Evolutionary conservation across 2,888 invertebrate species (phyloP).

Genomic region (Calephelis perditalis): DNA sequence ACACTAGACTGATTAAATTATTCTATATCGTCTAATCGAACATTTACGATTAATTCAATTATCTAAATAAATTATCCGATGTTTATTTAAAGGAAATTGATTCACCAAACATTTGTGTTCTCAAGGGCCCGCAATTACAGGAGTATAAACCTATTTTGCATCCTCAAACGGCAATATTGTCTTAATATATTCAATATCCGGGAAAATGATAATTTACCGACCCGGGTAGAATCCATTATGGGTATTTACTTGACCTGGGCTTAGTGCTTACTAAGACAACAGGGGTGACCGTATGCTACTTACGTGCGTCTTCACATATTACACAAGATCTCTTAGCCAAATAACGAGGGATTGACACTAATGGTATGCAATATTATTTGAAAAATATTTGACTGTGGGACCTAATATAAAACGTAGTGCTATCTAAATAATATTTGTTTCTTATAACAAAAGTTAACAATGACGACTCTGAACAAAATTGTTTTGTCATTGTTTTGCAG

Average conservation of each 20-base stretch:
- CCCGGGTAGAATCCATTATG: constrained; percentile 74
- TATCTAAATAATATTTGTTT: too few relatives aligned
- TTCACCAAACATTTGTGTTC: constrained; percentile 16
- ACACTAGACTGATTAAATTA: too few relatives aligned
- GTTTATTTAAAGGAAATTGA: constrained; percentile 13
- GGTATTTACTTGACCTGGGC: constrained; percentile 77
- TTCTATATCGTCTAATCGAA: background rate
- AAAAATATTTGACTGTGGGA: too few relatives aligned
- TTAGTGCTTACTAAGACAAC: constrained; percentile 78
- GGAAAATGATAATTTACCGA: constrained; percentile 71
- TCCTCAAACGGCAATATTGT: constrained; percentile 58
- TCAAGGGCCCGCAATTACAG: constrained; percentile 51
- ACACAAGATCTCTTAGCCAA: constrained; percentile 25
- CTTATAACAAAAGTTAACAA: too few relatives aligned
- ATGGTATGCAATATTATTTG: constrained; percentile 18
- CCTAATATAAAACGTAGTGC: too few relatives aligned
- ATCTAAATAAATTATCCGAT: background rate
- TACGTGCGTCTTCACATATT: constrained; percentile 25
- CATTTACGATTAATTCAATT: background rate
- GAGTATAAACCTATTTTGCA: constrained; percentile 54
- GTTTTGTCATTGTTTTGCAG: too few relatives aligned
- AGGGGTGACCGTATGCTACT: constrained; percentile 53
- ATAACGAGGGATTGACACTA: constrained; percentile 25
- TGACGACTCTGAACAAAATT: too few relatives aligned
- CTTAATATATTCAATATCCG: constrained; percentile 78